Evolutionary conservation across 2,888 invertebrate species (phyloP), one percentile per base, ranked within the genome.

Genomic region (Stenodema calcarata): DNA sequence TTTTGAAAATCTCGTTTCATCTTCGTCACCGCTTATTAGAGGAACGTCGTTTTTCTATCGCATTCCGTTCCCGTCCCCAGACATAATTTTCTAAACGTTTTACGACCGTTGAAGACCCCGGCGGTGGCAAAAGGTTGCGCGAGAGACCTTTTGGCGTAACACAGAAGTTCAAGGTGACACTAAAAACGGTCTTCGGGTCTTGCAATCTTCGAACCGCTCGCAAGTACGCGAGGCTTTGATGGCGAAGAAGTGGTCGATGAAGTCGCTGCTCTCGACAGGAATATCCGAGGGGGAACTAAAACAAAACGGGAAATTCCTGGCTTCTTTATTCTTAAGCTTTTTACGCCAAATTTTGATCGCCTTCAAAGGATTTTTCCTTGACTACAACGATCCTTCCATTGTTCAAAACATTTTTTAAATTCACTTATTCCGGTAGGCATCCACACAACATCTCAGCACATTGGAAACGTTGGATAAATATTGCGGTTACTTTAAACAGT

Each of bases 91-190:
- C 62, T 62, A 62, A 62, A 62, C 62, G 62, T 62, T 62, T 62
- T 62, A 62, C 62, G 62, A 73, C 73, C 35, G 4, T 12, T 14
- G 41, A 1, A 18, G 35, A 35, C 35, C 41, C 35, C 73, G 73
- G 16, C 73, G 35, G 23, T 73, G 73, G 73, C 7, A 73, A 73
- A 73, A 73, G 73, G 73, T 73, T 73, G 73, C 16, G 73, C 16
- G 73, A 41, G n/a, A 41, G 73, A 41, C 35, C 35, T 30, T 30
- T 73, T 73, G 35, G 73, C 73, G 73, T 73, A 73, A 73, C 73
- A 73, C 73, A 73, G 73, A 73, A 73, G 73, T 73, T 73, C 73
- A 73, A 73, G 73, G 73, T 73, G 73, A 41, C 73, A 73, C 30
- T 73, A 73, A 73, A 73, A 30, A 54, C 28, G 35, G 35, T 41